These are phyloP conservation scores for Zapus hudsonius DNA, from an alignment of 2,113 vertebrate genomes.

Conservation along the genomic window DNA sequence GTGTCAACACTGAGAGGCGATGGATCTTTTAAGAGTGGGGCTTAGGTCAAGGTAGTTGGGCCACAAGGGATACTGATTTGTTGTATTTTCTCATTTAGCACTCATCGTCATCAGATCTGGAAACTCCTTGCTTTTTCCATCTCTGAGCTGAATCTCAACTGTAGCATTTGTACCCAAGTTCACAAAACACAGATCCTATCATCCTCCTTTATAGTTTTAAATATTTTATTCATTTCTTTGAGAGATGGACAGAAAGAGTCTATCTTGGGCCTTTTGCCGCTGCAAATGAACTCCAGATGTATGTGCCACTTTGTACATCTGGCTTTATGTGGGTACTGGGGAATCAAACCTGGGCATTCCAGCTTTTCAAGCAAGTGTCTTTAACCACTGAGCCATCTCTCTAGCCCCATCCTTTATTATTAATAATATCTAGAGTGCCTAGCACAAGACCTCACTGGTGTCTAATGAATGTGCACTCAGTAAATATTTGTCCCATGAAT, in stretches of 20 bases:
- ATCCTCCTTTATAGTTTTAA: no score
- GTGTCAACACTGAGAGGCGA: not conserved
- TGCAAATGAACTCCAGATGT: no score
- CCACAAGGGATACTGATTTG: not conserved
- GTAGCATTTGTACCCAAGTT: not conserved
- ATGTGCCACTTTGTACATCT: no score
- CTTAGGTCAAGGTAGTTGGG: not conserved
- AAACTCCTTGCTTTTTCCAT: constrained; percentile 7
- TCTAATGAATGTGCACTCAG: not conserved
- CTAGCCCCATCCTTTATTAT: no score
- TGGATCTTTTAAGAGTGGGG: not conserved
- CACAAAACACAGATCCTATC: not conserved
- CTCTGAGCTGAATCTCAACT: not conserved
- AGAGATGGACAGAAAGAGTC: no score
- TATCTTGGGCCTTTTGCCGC: no score
- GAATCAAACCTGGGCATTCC: no score
- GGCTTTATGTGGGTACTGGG: no score
- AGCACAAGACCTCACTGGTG: not conserved
- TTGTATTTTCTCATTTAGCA: constrained; percentile 25
- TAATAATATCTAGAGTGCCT: not conserved
- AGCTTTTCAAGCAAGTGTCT: no score
- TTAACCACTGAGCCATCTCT: no score
- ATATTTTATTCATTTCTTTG: no score
- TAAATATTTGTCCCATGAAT: constrained; percentile 33
- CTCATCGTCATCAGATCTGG: not conserved